Percentiles rank a stretch among this genome's conserved stretches.
These are phyloP conservation scores for Rhabdophis nuchalis DNA, from an alignment of 2,797 vertebrate genomes.

Conservation along the genomic window DNA sequence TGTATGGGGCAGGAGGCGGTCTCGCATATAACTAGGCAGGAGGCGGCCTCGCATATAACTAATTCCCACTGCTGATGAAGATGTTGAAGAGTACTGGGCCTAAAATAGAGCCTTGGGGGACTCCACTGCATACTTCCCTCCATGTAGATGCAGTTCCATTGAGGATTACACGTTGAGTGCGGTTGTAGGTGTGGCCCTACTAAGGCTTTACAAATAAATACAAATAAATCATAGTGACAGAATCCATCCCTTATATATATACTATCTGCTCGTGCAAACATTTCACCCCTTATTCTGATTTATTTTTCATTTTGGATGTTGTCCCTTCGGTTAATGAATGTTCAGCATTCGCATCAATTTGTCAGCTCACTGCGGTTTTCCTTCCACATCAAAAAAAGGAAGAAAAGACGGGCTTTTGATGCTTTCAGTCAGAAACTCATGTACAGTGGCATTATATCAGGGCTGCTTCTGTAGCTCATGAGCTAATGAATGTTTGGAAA, in stretches of 20 bases:
- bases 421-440: conserved; percentile 5
- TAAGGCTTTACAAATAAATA: neutral
- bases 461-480: neutral
- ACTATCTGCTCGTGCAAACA: neutral
- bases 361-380: neutral
- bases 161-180: too few relatives aligned
- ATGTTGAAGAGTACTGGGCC: too few relatives aligned
- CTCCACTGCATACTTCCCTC: too few relatives aligned
- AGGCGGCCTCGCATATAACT: too few relatives aligned
- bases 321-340: neutral
- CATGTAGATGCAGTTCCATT: too few relatives aligned
- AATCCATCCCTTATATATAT: neutral
- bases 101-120: too few relatives aligned
- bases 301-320: neutral
- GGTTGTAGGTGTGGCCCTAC: too few relatives aligned
- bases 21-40: too few relatives aligned
- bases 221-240: neutral
- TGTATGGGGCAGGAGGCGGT: too few relatives aligned
- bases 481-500: conserved; percentile 16
- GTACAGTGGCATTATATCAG: neutral
- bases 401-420: neutral
- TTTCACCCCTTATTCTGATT: neutral
- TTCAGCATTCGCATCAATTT: neutral
- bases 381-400: neutral
- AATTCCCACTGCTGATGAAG: too few relatives aligned